A percentile compares a stretch with the other conserved stretches of the same genome.
Evolutionary conservation across 2,113 vertebrate species (phyloP).

Genomic region (Motacilla tschutschensis): DNA sequence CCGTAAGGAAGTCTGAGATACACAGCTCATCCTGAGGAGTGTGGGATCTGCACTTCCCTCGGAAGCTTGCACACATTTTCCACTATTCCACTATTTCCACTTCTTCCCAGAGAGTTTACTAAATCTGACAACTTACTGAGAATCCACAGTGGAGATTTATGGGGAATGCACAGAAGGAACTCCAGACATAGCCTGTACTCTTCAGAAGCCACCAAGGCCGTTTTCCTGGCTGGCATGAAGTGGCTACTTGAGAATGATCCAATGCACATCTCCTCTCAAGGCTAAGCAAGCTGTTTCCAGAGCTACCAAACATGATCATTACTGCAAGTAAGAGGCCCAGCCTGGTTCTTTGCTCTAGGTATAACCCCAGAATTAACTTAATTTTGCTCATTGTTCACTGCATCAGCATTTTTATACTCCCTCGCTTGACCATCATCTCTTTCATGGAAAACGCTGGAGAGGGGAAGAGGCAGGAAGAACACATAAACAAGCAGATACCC

Average conservation of each 20-base stretch:
- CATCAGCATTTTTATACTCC: not conserved
- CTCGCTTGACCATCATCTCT: not conserved
- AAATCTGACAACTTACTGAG: not conserved
- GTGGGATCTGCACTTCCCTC: not conserved
- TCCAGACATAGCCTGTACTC: not conserved
- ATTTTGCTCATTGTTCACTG: not conserved
- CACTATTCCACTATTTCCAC: not conserved
- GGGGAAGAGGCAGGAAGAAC: not conserved
- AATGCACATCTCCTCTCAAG: not conserved
- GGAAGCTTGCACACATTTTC: not conserved
- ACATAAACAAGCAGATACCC: not conserved
- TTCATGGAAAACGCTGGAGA: not conserved
- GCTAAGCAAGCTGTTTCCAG: not conserved
- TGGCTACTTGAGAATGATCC: not conserved
- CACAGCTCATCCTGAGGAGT: not conserved
- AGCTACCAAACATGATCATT: not conserved
- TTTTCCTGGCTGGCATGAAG: not conserved
- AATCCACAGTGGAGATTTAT: not conserved
- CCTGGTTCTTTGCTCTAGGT: not conserved
- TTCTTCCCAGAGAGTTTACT: not conserved
- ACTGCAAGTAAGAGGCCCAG: not conserved
- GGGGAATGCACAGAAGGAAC: not conserved
- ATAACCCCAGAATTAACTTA: not conserved
- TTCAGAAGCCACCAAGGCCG: not conserved
- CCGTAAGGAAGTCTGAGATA: not conserved